Evolutionary conservation across 2,888 invertebrate genomes (phyloP).

Genomic region (Cantharis nigra): DNA sequence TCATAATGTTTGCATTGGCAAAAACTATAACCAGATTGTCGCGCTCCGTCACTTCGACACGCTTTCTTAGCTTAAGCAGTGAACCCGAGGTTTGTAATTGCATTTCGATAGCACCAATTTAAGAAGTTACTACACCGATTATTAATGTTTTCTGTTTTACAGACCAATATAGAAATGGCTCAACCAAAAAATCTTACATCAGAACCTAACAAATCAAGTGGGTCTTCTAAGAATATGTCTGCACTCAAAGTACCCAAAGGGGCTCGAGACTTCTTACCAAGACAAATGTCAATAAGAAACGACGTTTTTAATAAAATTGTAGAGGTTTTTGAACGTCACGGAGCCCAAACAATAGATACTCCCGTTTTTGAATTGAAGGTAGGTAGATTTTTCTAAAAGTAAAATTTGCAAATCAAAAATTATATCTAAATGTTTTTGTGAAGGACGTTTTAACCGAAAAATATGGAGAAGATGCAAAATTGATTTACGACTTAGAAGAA

Average conservation of each 20-base stretch:
- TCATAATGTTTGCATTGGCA: neutral
- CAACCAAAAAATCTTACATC: neutral
- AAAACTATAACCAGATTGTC: neutral
- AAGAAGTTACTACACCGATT: neutral
- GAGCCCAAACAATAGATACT: conserved; percentile 97
- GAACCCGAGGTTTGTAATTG: neutral
- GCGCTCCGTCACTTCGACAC: neutral
- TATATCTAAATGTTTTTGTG: conserved; percentile 43
- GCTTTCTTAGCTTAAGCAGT: neutral
- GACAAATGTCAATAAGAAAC: conserved; percentile 92
- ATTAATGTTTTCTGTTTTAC: neutral
- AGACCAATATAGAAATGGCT: neutral
- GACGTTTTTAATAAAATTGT: conserved; percentile 85
- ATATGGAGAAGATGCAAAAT: conserved; percentile 98
- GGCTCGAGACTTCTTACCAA: conserved; percentile 92
- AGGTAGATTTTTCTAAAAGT: conserved; percentile 11
- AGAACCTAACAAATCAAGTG: neutral
- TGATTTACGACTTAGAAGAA: conserved; percentile 97
- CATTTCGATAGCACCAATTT: neutral
- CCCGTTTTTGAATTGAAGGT: conserved; percentile 97
- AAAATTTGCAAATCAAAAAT: neutral
- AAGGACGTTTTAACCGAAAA: conserved; percentile 97
- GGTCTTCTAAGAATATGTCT: neutral
- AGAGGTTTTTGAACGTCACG: conserved; percentile 91
- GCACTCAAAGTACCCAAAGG: conserved; percentile 92